Conservation (phyloP, 2,113 vertebrate species). For the Meleagris gallopavo region DNA sequence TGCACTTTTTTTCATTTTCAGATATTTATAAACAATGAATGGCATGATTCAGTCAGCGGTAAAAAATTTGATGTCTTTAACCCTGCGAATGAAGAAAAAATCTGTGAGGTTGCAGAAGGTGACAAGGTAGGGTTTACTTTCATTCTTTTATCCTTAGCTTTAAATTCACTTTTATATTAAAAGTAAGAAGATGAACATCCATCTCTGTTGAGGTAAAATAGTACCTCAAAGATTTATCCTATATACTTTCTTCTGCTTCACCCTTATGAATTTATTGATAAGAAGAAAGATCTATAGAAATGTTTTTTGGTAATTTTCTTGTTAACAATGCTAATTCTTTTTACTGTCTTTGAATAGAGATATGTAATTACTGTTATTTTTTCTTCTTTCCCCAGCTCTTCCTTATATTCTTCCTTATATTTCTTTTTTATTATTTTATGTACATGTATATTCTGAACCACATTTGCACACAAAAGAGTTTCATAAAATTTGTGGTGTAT, state of each 20-base stretch:
- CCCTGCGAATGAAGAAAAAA: constrained; percentile 85
- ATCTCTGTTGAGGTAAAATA: not conserved
- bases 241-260: not conserved
- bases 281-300: not conserved
- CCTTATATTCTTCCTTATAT: not conserved
- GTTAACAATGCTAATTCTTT: not conserved
- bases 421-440: not conserved
- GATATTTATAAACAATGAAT: constrained; percentile 93
- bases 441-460: not conserved
- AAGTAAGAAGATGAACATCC: not conserved
- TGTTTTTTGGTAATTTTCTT: accelerated
- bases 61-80: constrained; percentile 87
- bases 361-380: not conserved
- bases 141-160: not conserved
- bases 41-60: constrained; percentile 84
- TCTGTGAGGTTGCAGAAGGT: constrained; percentile 89
- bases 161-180: not conserved
- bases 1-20: constrained; percentile 48
- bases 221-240: not conserved
- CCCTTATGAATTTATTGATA: not conserved
- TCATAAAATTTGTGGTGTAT: not conserved
- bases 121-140: constrained; percentile 78
- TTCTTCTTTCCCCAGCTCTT: not conserved
- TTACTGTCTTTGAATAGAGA: not conserved
- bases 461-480: accelerated